Evolutionary conservation across 2,797 vertebrate genomes (phyloP), one percentile per base, ranked within the genome.

Genomic region (Podarcis siculus): DNA sequence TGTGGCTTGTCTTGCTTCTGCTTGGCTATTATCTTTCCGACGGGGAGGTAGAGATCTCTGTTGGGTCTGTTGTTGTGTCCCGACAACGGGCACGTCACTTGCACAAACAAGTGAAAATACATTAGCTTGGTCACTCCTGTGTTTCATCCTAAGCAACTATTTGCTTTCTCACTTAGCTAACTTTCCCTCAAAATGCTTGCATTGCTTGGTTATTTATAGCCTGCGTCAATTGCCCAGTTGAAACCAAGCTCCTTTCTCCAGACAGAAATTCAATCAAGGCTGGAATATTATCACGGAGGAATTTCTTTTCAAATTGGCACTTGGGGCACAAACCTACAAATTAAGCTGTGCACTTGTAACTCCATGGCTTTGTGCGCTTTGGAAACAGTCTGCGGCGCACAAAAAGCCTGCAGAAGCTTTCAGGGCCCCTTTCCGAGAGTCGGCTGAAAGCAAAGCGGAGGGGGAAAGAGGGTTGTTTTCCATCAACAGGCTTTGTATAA

Each of bases 301-400:
- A 72, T 88, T 77, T 92, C 83, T 92, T 93, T 92, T 92, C 23
- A 89, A 93, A 90, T 85, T 89, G 75, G 76, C 86, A 86, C 42
- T 55, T 73, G 39, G 8, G 73, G 25, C 90, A 89, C 71, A 93
- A 78, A 94, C 39, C 89, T 93, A 87, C 89, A 90, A 87, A 94
- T 95, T 94, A 92, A 91, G 88, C 85, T 90, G 89, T 89, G 85
- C 81, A 86, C 64, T 93, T 25, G 1, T 88, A 89, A 90, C 84
- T 86, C 82, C 86, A 86, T 77, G 72, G 35, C 64, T 58, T 87
- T 85, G 67, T 19, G 32, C 39, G 55, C 72, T 87, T 94, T 83
- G 90, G 85, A 90, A 93, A 89, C 85, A 90, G 82, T 77, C 85
- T 85, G 32, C 71, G 89, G 90, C 88, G 76, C 91, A 72, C 86